Evolutionary conservation across 2,888 invertebrate species (phyloP).

Genomic region (Andrena hattorfiana): DNA sequence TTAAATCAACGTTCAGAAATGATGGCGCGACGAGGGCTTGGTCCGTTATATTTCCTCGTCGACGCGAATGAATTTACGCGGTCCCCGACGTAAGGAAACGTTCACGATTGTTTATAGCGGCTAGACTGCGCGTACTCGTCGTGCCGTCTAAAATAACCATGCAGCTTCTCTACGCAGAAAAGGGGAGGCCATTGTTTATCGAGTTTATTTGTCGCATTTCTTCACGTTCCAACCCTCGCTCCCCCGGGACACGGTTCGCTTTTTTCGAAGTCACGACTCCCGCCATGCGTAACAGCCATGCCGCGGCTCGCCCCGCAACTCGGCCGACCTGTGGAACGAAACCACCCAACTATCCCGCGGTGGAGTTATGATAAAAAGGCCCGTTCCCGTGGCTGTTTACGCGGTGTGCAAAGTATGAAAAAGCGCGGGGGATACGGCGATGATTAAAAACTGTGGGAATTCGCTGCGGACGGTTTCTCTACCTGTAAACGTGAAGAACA

Average conservation of each 20-base stretch:
- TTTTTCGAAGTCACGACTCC: slow-evolving; percentile 46
- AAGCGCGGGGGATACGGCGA: not conserved
- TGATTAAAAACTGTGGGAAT: slow-evolving; percentile 36
- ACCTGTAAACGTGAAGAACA: not conserved
- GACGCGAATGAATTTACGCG: slow-evolving; percentile 77
- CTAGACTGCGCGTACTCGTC: slow-evolving; percentile 10
- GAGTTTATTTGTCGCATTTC: slow-evolving; percentile 69
- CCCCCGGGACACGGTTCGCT: slow-evolving; percentile 33
- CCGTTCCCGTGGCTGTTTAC: not conserved
- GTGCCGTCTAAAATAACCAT: slow-evolving; percentile 54
- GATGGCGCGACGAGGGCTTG: slow-evolving; percentile 34
- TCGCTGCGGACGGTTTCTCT: slow-evolving; percentile 2
- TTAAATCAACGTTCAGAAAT: slow-evolving; percentile 56
- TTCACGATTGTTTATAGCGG: slow-evolving; percentile 78
- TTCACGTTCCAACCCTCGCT: slow-evolving; percentile 48
- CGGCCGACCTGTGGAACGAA: not conserved
- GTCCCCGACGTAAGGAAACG: slow-evolving; percentile 64
- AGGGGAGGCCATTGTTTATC: slow-evolving; percentile 68
- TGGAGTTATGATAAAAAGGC: slow-evolving; percentile 14
- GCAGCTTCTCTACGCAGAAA: slow-evolving; percentile 61
- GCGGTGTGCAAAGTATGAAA: slow-evolving; percentile 3
- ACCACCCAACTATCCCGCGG: slow-evolving; percentile 5
- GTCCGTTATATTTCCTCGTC: slow-evolving; percentile 70
- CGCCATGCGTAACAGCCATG: not conserved
- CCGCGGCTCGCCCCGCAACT: not conserved